phyloP scores from a whole-genome alignment of 2,888 invertebrate species.

The Andrena dorsata region DNA sequence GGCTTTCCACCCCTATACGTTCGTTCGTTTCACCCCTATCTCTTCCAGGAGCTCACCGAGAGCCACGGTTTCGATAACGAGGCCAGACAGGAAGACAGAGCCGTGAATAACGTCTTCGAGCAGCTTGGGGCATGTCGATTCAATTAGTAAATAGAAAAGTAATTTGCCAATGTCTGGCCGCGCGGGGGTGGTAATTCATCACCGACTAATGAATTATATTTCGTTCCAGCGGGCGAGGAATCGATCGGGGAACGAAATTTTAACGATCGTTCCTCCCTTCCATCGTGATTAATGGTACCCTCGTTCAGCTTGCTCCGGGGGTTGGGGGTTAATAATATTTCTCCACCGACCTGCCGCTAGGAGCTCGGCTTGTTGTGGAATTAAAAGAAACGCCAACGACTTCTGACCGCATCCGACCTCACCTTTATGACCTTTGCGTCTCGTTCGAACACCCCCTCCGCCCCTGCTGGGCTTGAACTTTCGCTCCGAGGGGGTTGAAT shows the following conservation, averaged over 20 bases:
- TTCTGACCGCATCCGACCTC: not conserved
- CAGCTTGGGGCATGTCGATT: not conserved
- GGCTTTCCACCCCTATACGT: not conserved
- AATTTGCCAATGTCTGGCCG: constrained; percentile 26
- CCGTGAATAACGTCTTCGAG: constrained; percentile 13
- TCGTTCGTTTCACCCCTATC: not conserved
- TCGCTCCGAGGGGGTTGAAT: not conserved
- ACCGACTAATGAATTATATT: constrained; percentile 39
- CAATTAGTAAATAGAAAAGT: constrained; percentile 37
- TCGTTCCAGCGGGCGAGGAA: not conserved
- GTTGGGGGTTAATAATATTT: constrained; percentile 35
- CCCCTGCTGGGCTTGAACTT: not conserved
- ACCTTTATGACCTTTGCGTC: not conserved
- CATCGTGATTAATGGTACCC: constrained; percentile 40
- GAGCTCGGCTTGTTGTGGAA: constrained; percentile 4
- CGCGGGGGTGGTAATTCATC: constrained; percentile 33
- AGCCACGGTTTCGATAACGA: constrained; percentile 8
- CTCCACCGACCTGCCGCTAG: not conserved
- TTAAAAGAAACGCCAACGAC: constrained; percentile 35
- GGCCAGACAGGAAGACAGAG: constrained; percentile 20
- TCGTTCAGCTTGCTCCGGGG: not conserved
- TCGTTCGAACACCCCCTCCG: not conserved
- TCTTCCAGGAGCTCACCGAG: not conserved
- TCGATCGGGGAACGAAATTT: constrained; percentile 39
- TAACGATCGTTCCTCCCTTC: constrained; percentile 2